Base-by-base conservation (phyloP, 2,113 vertebrate species). In the Erythrolamprus reginae region DNA sequence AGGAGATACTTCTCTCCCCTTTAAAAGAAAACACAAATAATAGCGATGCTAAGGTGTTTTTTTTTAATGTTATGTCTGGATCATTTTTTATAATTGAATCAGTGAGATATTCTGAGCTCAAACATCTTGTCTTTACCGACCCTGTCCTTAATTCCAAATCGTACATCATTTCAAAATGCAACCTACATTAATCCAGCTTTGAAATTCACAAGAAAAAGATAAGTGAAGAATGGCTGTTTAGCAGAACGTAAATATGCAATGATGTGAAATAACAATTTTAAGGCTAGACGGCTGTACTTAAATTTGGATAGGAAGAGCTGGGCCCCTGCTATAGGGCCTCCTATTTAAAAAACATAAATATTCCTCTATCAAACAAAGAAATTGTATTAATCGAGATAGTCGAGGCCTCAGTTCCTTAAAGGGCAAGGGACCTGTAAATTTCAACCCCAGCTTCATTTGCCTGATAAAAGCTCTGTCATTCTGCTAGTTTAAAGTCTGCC, bases 341-440 rank as follows among this genome's bases (percentile, higher is more conserved):
- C 51, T 42, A 0, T 0, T 2, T 82, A 6, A 8, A 90, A 89
- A 56, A 51, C 91, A 88, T 83, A 91, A 91, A 5, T 38, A 10
- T 19, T 24, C 47, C 26, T 61, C n/a, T 33, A 33, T 17, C 26
- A 47, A 87, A 83, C 70, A 50, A 51, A 38, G 45, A 61, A 24
- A 38, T n/a, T 10, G 1, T 47, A 21, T 33, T 23, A 28, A 48
- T 87, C 17, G 89, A 50, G 87, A 89, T 83, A 3, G 45, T 12
- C 10, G 23, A 89, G 87, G 92, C 95, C 93, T 95, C 95, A 94
- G 95, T 95, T 88, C 51, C 56, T 91, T 84, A 45, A 6, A 0
- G 6, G 0, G 13, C 0, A 4, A 23, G 38, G 33, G 77, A 84
- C 65, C 3, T 88, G 95, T 95, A 1, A 21, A 56, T 90, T 91